Evolutionary conservation across 1,140 invertebrate species (phyloP), one percentile per base, ranked within the genome.

Genomic region (Acromyrmex echinatior): DNA sequence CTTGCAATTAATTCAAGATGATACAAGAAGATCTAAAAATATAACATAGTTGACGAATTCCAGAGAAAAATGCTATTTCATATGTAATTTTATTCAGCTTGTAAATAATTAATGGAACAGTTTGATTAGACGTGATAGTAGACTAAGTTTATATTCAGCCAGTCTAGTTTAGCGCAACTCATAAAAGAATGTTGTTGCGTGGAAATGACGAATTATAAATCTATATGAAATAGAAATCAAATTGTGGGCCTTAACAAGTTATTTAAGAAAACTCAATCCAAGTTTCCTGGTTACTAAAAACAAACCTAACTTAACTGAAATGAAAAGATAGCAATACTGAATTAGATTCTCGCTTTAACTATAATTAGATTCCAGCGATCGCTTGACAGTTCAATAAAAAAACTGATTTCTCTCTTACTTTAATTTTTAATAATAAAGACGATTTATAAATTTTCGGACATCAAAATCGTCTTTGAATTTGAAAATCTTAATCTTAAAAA

Each of bases 181-280:
- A 39, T 14, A 21, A 18, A 49, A 14, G 31, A 74, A 35, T 62
- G 35, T 31, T 7, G 53, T 16, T 18, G n/a, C 21, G 49, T 65
- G 39, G 35, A 66, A 39, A 39, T 45, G 45, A 62, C 49, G 21
- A 70, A 51, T 77, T 78, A 63, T 49, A 60, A 25, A 25, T 25
- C 25, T 1, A 25, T 25, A 76, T 53, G 49, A 66, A 53, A 79
- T 31, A 39, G 49, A 60, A 86, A 66, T 78, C 14, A 66, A 86
- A 78, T 80, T 86, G 45, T 49, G 14, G 21, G 14, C 18, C 70
- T 84, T 63, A 70, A 84, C 60, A 53, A 82, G 70, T 56, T 76
- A 76, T 76, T 84, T 84, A 49, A 76, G 80, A 74, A 76, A 76
- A 63, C 56, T 74, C 56, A 76, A 84, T 84, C 56, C 35, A 84